Percentiles rank a stretch among this genome's conserved stretches.
These are phyloP conservation scores for Colaptes auratus DNA, from an alignment of 2,113 vertebrate genomes.

Conservation along the genomic window DNA sequence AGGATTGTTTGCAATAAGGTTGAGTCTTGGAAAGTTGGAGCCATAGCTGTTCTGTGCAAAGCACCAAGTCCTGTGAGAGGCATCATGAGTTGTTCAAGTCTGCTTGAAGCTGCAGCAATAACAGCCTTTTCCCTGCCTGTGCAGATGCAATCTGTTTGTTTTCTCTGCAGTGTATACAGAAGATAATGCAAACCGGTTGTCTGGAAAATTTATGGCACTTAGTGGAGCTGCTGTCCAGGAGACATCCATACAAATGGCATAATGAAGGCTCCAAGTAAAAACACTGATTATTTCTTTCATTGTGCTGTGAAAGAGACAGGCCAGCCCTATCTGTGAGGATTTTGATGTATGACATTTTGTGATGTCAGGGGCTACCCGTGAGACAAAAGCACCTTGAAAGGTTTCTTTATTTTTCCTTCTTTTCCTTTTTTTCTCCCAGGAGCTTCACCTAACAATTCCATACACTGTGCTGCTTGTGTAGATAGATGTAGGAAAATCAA, in stretches of 20 bases:
- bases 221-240: background rate
- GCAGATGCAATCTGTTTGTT: constrained; percentile 16
- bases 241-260: background rate
- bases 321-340: background rate
- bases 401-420: background rate
- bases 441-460: constrained; percentile 18
- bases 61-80: background rate
- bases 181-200: background rate
- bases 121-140: background rate
- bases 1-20: background rate
- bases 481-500: background rate
- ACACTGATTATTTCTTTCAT: background rate
- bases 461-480: background rate
- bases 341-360: constrained; percentile 21
- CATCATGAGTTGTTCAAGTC: background rate
- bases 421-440: background rate
- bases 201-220: constrained; percentile 29
- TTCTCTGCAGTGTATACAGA: background rate
- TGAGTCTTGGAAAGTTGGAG: background rate
- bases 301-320: background rate
- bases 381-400: constrained; percentile 36
- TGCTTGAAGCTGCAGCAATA: background rate
- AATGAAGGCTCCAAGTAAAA: background rate
- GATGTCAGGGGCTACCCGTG: background rate
- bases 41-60: background rate